These are phyloP conservation scores for Paraescarpia echinospica DNA, from an alignment of 1,140 invertebrate species.

Conservation along the genomic window DNA sequence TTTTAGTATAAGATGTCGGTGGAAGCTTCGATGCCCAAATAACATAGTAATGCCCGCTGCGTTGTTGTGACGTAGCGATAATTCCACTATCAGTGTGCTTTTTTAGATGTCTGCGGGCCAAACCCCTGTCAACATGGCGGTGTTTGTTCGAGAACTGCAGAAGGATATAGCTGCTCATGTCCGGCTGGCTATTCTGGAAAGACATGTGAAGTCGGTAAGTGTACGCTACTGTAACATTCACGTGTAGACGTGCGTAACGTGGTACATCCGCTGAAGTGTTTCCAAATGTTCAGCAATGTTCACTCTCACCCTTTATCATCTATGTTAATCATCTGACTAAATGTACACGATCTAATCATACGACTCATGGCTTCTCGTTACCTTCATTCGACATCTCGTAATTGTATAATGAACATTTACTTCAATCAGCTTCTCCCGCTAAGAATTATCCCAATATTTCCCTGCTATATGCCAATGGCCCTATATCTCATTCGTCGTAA, in stretches of 20 bases:
- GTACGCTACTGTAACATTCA: neutral
- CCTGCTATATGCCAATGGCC: neutral
- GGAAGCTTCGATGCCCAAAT: neutral
- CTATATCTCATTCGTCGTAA: neutral
- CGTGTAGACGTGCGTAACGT: neutral
- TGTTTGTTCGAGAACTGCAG: constrained; percentile 30
- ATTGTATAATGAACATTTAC: neutral
- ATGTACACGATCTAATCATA: neutral
- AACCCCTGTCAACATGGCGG: constrained; percentile 44
- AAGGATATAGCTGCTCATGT: constrained; percentile 42
- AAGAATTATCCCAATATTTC: neutral
- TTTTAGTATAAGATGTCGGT: too few relatives aligned
- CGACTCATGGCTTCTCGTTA: neutral
- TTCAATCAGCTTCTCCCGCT: neutral
- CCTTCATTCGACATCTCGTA: neutral
- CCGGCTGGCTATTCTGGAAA: constrained; percentile 34
- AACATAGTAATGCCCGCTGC: neutral
- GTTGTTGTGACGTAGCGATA: neutral
- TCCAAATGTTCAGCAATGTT: too few relatives aligned
- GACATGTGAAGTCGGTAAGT: constrained; percentile 23
- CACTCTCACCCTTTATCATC: too few relatives aligned
- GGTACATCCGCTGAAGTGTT: too few relatives aligned
- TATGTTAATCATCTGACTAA: too few relatives aligned
- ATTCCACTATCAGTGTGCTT: neutral
- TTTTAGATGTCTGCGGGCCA: constrained; percentile 30